A percentile compares a stretch with the other conserved stretches of the same genome.
These are phyloP conservation scores for Agonopterix subpropinquella DNA, from an alignment of 2,888 invertebrate species.

Conservation along the genomic window DNA sequence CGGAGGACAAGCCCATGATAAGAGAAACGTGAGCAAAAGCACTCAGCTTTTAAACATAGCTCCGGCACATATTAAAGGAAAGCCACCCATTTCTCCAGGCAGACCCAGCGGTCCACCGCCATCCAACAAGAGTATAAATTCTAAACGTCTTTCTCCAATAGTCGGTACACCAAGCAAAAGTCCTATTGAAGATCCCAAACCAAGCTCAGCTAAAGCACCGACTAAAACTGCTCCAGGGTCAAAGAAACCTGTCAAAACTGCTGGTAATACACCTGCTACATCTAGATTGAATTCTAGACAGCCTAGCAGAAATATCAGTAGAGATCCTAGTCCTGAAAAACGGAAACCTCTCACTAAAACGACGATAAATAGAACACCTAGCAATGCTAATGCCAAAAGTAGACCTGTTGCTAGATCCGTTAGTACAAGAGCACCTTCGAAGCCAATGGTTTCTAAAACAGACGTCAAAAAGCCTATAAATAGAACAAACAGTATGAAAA, in stretches of 20 bases:
- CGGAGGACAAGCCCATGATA: constrained; percentile 52
- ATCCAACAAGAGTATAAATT: constrained; percentile 56
- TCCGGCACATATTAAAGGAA: constrained; percentile 56
- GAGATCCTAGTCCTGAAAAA: constrained; percentile 64
- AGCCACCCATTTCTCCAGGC: constrained; percentile 67
- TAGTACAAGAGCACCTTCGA: constrained; percentile 44
- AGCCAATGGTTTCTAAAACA: constrained; percentile 40
- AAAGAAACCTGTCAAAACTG: constrained; percentile 47
- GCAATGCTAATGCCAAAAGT: constrained; percentile 9
- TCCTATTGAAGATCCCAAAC: constrained; percentile 54
- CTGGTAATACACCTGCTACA: constrained; percentile 51
- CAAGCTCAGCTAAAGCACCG: constrained; percentile 44
- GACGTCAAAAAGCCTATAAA: constrained; percentile 56
- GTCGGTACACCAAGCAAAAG: constrained; percentile 70
- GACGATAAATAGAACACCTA: constrained; percentile 25
- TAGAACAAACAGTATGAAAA: constrained; percentile 62
- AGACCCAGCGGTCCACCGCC: constrained; percentile 61
- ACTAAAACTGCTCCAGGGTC: constrained; percentile 40
- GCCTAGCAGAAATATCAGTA: constrained; percentile 53
- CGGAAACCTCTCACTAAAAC: constrained; percentile 34
- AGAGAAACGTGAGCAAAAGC: constrained; percentile 55
- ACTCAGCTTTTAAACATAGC: constrained; percentile 54
- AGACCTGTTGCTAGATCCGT: constrained; percentile 42
- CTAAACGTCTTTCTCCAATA: constrained; percentile 67
- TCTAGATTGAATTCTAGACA: constrained; percentile 64